These are phyloP conservation scores for Cephalotes varians DNA, from an alignment of 2,888 invertebrate species.

Conservation along the genomic window DNA sequence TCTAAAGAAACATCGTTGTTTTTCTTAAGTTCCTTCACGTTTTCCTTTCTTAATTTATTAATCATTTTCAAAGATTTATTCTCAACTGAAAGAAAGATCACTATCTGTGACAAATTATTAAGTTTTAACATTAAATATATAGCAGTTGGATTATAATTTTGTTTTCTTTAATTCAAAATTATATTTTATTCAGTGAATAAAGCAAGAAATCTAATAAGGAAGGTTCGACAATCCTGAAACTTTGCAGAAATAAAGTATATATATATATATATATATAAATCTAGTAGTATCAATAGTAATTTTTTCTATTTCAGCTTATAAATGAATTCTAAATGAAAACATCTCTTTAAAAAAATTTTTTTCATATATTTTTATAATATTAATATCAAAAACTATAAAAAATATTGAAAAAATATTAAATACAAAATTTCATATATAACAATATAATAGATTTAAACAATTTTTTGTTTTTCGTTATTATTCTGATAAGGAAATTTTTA, in stretches of 20 bases:
- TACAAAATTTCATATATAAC: not conserved
- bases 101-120: not conserved
- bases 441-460: not conserved
- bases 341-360: not conserved
- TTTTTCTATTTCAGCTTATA: not conserved
- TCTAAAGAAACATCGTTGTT: not conserved
- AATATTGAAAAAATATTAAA: not conserved
- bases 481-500: not conserved
- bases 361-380: not conserved
- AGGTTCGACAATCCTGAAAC: not conserved
- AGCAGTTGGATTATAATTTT: not conserved
- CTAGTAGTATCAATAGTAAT: not conserved
- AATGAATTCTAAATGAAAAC: not conserved
- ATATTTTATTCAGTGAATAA: not conserved
- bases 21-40: not conserved
- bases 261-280: not conserved
- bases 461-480: not conserved
- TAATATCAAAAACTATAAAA: not conserved
- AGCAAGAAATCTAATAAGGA: not conserved
- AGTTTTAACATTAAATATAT: not conserved
- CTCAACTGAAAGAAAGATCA: not conserved
- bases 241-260: not conserved
- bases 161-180: not conserved
- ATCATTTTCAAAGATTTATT: not conserved
- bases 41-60: not conserved